phyloP scores from a whole-genome alignment of 1,140 invertebrate genomes.

The Bactericera cockerelli region DNA sequence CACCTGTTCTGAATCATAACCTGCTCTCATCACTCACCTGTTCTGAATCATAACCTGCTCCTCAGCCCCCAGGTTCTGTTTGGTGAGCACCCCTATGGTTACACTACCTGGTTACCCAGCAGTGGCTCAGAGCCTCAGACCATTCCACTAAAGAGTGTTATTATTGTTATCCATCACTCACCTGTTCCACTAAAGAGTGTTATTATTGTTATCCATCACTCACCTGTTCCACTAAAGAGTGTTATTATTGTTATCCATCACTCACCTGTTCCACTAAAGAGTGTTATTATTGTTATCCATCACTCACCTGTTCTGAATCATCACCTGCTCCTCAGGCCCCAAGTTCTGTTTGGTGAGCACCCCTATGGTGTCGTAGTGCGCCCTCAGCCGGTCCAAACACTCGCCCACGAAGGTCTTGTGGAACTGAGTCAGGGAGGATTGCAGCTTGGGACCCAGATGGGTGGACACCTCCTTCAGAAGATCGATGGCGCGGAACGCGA shows the following conservation, averaged over 20 bases:
- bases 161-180: no score
- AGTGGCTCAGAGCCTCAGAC: no score
- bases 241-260: no score
- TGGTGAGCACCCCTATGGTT: conserved; percentile 41
- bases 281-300: no score
- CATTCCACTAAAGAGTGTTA: no score
- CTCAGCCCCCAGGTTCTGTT: conserved; percentile 13
- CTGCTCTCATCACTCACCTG: no score
- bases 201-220: no score
- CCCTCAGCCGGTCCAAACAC: conserved; percentile 74
- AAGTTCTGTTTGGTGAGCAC: conserved; percentile 29
- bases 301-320: neutral
- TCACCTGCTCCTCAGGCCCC: neutral
- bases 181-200: no score
- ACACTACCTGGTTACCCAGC: no score
- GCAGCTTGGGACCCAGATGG: conserved; percentile 72
- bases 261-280: no score
- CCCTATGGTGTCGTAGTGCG: conserved; percentile 57
- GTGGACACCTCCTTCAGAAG: conserved; percentile 86
- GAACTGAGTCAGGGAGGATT: conserved; percentile 56
- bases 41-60: neutral
- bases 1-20: no score
- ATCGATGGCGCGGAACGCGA: conserved; percentile 78
- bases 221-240: no score
- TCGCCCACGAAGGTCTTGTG: conserved; percentile 82